Conservation (phyloP, 2,888 invertebrate genomes). For the Papilio gigon region DNA sequence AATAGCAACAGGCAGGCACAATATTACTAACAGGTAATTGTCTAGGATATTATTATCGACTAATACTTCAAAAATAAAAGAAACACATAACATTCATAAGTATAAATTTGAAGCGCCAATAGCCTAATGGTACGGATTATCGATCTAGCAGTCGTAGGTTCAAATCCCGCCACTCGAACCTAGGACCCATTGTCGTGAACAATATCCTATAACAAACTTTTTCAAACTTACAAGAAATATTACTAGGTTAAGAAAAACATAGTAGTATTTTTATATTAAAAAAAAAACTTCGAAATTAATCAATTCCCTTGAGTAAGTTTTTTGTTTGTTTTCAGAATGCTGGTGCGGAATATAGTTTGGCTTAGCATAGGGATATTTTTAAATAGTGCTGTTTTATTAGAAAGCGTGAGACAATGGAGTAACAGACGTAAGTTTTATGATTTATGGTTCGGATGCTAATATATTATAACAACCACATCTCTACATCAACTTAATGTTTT, state of each 20-base stretch:
- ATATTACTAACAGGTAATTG: background rate
- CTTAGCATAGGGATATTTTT: conserved; percentile 56
- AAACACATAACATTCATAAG: too few relatives aligned
- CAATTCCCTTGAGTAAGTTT: background rate
- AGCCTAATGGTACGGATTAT: too few relatives aligned
- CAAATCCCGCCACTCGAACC: too few relatives aligned
- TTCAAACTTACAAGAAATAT: too few relatives aligned
- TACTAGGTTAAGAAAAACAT: too few relatives aligned
- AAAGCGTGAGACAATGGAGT: conserved; percentile 58
- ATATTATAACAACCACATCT: conserved; percentile 6
- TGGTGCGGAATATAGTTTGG: conserved; percentile 51
- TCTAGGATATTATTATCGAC: background rate
- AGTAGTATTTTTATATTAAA: too few relatives aligned
- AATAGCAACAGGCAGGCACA: background rate
- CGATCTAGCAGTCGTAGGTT: too few relatives aligned
- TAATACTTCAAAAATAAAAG: too few relatives aligned
- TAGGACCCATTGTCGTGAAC: too few relatives aligned
- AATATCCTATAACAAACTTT: too few relatives aligned
- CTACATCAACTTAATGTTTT: background rate
- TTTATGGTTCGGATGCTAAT: conserved; percentile 3
- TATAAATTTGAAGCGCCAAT: too few relatives aligned
- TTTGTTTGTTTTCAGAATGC: conserved; percentile 54
- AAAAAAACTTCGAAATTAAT: too few relatives aligned
- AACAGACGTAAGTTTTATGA: conserved; percentile 62
- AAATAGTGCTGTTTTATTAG: conserved; percentile 53